Conservation (phyloP, 1,140 invertebrate genomes). For the Drosophila nigrodunni region DNA sequence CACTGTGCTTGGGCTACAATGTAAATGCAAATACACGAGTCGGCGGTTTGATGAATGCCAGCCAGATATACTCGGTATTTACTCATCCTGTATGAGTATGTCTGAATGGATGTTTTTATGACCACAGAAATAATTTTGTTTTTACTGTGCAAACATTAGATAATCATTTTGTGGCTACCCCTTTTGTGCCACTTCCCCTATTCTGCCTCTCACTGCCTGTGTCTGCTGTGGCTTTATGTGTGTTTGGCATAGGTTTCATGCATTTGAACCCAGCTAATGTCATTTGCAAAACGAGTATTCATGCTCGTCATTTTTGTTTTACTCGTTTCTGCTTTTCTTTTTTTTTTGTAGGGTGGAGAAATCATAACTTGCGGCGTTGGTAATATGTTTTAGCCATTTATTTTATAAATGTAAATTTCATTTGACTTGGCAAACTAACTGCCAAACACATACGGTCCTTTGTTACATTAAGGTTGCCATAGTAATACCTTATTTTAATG, state of each 20-base stretch:
- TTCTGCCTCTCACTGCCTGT: no score
- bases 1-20: conserved; percentile 59
- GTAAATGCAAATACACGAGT: conserved; percentile 67
- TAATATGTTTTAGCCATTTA: conserved; percentile 54
- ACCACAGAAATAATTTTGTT: conserved; percentile 73
- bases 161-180: conserved; percentile 63
- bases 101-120: conserved; percentile 67
- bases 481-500: conserved; percentile 26
- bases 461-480: conserved; percentile 32
- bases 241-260: conserved; percentile 5
- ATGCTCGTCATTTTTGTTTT: conserved; percentile 10
- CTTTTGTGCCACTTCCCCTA: background rate
- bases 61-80: conserved; percentile 46
- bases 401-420: conserved; percentile 66
- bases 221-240: conserved; percentile 6
- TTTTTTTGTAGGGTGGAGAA: no score
- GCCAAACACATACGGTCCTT: conserved; percentile 13
- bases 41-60: conserved; percentile 59
- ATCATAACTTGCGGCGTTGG: no score
- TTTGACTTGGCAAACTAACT: conserved; percentile 58
- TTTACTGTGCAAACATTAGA: conserved; percentile 79
- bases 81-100: conserved; percentile 29
- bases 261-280: conserved; percentile 28
- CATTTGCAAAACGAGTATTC: conserved; percentile 58
- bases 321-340: conserved; percentile 3